Base-by-base conservation (phyloP, 2,888 invertebrate species). In the Trichacis sp. region DNA sequence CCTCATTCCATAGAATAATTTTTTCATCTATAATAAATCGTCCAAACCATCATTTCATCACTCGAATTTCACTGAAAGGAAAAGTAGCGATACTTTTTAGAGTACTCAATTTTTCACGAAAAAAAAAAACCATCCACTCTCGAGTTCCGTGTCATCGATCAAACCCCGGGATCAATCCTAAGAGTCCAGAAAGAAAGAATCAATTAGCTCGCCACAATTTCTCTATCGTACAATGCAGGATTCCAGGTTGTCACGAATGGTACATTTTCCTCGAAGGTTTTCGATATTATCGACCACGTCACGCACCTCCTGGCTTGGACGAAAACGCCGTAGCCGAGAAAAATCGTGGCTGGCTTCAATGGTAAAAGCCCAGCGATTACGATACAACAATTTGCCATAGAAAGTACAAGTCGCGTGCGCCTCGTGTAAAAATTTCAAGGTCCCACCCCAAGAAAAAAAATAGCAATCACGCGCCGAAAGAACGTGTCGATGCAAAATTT, bases 361-460 rank as follows among this genome's bases (percentile, higher is more conserved):
- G 4, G 68, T 54, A 62, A 71, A 74, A 73, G 70, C 74, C 73
- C 72, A 74, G 64, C 66, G 69, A 73, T 75, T 73, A 71, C 63
- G 67, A 64, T 61, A 63, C 33, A 33, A 70, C 72, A 73, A 77
- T 76, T 68, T 50, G 60, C 51, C 57, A 46, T 65, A 48, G 52
- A 64, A 49, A 64, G 65, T 68, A 55, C 62, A 52, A 70, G 64
- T 71, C 64, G 60, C 66, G 62, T 61, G 68, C 58, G 45, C 17
- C 38, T 49, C 24, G 42, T 29, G 42, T 48, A 60, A 65, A 68
- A 48, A 59, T 9, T 60, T 62, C 63, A 63, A 63, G 57, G 57
- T 36, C n/a, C n/a, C 2, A n/a, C 50, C 33, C 18, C 43, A 33
- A 30, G 64, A 53, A 63, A 55, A 42, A 42, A 17, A 61, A 55